Evolutionary conservation across 2,888 invertebrate species (phyloP), one percentile per base, ranked within the genome.

Genomic region (Caenorhabditis auriculariae): DNA sequence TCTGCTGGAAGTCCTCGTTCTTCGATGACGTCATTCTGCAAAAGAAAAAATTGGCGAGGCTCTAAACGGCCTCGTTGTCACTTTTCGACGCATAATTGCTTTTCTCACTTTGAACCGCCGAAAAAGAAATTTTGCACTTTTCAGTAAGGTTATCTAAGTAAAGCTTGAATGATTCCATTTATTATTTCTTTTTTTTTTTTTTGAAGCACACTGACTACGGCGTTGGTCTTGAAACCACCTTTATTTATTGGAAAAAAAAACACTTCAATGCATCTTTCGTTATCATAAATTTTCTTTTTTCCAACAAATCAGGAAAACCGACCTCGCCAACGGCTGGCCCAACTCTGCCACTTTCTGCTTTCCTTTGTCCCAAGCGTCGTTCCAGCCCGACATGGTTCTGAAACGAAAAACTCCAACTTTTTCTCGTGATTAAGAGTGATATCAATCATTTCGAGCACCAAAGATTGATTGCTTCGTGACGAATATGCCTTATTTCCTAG

Each of bases 311-410:
- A 3, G 23, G 15, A 27, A 26, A 17, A 55, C 69, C 61, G 21
- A 75, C 77, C 66, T 76, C 42, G 66, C 62, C 27, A 78, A 58
- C 17, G 77, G 74, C 55, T 76, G 63, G 27, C 53, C 54, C 51
- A 54, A 58, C 54, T 73, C 66, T 50, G 61, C 69, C 54, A 77
- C 64, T 49, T 70, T 57, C 53, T 71, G 61, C 64, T 78, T 78
- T 27, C 74, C 68, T 24, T 60, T 47, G 50, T 69, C 73, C 73
- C 73, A 73, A 39, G 66, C 71, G 29, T 66, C 65, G 59, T 66
- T 70, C 54, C 53, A 61, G 45, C 46, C 27, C 41, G 54, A 54
- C 54, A 54, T 63, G n/a, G n/a, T n/a, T n/a, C n/a, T n/a, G n/a
- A n/a, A n/a, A n/a, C n/a, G n/a, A n/a, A n/a, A n/a, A n/a, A n/a